Percentiles rank a stretch among this genome's conserved stretches.
Evolutionary conservation across 2,888 invertebrate genomes (phyloP).

Genomic region (Linnaemya vulpina): DNA sequence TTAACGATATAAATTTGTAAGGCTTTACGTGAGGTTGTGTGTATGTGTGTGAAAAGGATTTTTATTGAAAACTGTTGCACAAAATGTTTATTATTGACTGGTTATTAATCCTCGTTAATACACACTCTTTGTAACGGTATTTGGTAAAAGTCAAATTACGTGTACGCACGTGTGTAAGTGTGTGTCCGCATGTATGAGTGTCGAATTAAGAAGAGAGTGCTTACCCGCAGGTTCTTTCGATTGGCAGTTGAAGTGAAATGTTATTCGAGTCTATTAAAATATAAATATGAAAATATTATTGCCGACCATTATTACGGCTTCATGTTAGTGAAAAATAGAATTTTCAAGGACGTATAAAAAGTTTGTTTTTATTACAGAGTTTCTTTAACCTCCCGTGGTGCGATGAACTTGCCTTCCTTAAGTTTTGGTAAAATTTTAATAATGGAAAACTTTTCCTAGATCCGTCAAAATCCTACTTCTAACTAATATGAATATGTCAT

Average conservation of each 20-base stretch:
- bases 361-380: no score
- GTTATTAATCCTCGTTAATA: constrained; percentile 75
- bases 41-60: background rate
- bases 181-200: no score
- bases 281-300: background rate
- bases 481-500: no score
- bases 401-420: no score
- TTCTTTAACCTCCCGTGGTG: no score
- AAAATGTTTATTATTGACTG: constrained; percentile 78
- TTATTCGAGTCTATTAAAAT: background rate
- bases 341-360: no score
- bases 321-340: no score
- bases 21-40: background rate
- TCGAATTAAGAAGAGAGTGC: no score
- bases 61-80: constrained; percentile 76
- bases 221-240: background rate
- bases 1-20: background rate
- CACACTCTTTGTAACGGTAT: constrained; percentile 36
- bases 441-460: no score
- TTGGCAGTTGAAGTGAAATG: background rate
- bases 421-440: no score
- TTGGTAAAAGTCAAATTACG: background rate
- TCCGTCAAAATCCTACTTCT: no score
- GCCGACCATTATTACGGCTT: no score
- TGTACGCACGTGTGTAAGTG: background rate